Evolutionary conservation across 2,113 vertebrate species (phyloP).

Genomic region (Lepidothrix coronata): DNA sequence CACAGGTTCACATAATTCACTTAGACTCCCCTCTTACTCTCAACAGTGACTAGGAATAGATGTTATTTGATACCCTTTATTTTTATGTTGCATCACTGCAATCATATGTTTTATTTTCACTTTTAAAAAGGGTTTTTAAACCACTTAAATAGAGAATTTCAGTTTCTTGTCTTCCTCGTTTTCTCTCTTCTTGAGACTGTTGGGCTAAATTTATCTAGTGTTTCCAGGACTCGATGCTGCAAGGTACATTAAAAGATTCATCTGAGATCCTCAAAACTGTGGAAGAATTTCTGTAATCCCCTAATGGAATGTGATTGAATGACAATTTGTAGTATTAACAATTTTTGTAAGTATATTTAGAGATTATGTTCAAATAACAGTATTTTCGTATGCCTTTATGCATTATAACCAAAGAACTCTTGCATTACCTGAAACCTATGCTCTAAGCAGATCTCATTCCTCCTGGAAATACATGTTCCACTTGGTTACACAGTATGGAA

Average conservation of each 20-base stretch:
- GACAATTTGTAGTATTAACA: not conserved
- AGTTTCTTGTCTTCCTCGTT: fast-evolving
- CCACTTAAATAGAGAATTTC: not conserved
- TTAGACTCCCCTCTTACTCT: not conserved
- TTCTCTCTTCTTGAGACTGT: not conserved
- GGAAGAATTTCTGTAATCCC: not conserved
- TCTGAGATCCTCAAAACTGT: not conserved
- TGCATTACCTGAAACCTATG: not conserved
- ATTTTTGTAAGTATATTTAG: not conserved
- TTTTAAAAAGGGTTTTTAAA: not conserved
- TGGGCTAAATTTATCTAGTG: not conserved
- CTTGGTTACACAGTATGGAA: not conserved
- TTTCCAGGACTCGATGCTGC: not conserved
- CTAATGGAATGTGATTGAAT: not conserved
- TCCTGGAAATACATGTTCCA: not conserved
- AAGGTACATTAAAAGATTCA: not conserved
- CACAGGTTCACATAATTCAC: not conserved
- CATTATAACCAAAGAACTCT: not conserved
- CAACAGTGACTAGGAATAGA: not conserved
- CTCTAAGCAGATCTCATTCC: not conserved
- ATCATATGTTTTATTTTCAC: not conserved
- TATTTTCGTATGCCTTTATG: not conserved
- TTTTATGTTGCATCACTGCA: not conserved
- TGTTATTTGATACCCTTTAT: not conserved
- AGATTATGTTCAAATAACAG: not conserved